These are phyloP conservation scores for Xylocopa sonorina DNA, from an alignment of 1,140 invertebrate species.

Conservation along the genomic window DNA sequence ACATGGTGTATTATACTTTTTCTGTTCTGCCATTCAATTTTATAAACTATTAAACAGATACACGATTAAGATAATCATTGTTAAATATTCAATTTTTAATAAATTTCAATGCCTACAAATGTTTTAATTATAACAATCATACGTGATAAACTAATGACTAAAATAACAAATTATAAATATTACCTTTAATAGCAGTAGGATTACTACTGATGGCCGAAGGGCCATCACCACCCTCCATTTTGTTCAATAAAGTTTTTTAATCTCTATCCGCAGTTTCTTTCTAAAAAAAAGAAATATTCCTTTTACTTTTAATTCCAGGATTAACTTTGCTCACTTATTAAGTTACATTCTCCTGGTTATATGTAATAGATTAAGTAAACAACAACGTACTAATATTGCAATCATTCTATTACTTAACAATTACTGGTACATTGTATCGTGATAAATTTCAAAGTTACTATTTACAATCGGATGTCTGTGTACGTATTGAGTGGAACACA, in stretches of 20 bases:
- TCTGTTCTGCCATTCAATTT: no score
- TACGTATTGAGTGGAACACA: not conserved
- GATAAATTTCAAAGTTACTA: not conserved
- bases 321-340: not conserved
- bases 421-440: not conserved
- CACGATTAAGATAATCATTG: not conserved
- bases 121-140: not conserved
- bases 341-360: not conserved
- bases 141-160: not conserved
- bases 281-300: constrained; percentile 33
- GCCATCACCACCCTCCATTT: constrained; percentile 81
- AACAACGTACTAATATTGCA: not conserved
- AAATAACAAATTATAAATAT: not conserved
- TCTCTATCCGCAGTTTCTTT: constrained; percentile 35
- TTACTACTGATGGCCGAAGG: constrained; percentile 87
- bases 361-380: not conserved
- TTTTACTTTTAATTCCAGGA: not conserved
- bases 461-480: not conserved
- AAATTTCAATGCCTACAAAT: not conserved
- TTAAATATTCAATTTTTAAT: not conserved
- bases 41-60: no score
- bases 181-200: constrained; percentile 86
- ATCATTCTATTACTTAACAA: not conserved
- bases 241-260: constrained; percentile 31
- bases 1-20: no score